Evolutionary conservation across 2,113 vertebrate genomes (phyloP), one percentile per base, ranked within the genome.

Genomic region (Nothoprocta perdicaria): DNA sequence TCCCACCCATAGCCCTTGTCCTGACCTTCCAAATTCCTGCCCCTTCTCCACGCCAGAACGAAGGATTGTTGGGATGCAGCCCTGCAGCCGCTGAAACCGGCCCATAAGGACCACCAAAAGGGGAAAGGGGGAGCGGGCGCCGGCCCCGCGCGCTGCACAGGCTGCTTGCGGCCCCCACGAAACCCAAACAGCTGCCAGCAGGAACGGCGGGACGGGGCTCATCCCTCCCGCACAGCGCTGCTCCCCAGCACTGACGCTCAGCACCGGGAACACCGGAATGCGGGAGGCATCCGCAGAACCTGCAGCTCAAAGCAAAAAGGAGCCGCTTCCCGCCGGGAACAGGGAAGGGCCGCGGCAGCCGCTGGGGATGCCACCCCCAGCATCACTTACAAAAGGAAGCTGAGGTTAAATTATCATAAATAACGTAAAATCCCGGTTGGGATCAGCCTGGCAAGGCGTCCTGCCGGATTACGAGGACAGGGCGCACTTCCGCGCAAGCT

Each of bases 371-470:
- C 15, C 60, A 84, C 7, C 18, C 12, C 14, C 31, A 38, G 23
- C 19, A 8, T 46, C 27, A 75, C 88, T 84, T 71, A 77, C 26
- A 67, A 62, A 85, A 72, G 27, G 7, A 4, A 82, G 10, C 27
- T 21, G 33, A 80, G 71, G 38, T 65, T 50, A 78, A 82, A 75
- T 31, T 63, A 14, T n/a, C 90, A 91, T 84, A 94, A 89, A 90
- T 89, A 91, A 78, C 55, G 73, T 48, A 83, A 80, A 75, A 72
- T 60, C 40, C 21, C 48, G 61, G 65, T 7, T 80, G 69, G 0
- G 1, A 92, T 26, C 26, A 53, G 68, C 43, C 85, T 23, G 86
- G 57, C 24, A 86, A 69, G 17, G 53, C 68, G 72, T 89, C 69
- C 52, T 91, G 7, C 0, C 27, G 52, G 6, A 53, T 12, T 24